Percentiles rank a stretch among this genome's conserved stretches.
These are phyloP conservation scores for Melieria crassipennis DNA, from an alignment of 2,888 invertebrate genomes.

Conservation along the genomic window DNA sequence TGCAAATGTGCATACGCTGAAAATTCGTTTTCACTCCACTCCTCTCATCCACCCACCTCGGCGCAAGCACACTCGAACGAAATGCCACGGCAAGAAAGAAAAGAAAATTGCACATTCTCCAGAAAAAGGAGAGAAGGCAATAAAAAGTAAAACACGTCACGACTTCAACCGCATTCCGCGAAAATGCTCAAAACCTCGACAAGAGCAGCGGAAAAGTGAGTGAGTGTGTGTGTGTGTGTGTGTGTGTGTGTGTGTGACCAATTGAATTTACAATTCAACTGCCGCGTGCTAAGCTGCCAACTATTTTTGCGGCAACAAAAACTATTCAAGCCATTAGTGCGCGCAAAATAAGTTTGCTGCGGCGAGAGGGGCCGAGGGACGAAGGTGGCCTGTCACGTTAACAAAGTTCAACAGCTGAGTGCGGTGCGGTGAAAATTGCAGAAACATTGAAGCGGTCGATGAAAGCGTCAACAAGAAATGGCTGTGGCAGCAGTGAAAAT, in stretches of 20 bases:
- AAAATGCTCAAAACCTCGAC: not conserved
- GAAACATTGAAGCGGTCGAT: too few relatives aligned
- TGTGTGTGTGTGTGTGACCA: constrained; percentile 1
- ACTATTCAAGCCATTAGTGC: constrained; percentile 18
- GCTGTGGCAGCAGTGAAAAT: too few relatives aligned
- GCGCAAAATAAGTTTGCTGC: not conserved
- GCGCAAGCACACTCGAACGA: too few relatives aligned
- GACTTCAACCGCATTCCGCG: constrained; percentile 39
- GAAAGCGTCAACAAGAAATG: too few relatives aligned
- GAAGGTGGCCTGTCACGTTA: not conserved
- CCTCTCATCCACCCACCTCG: too few relatives aligned
- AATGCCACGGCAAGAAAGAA: not conserved
- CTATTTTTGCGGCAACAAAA: not conserved
- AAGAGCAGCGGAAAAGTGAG: too few relatives aligned
- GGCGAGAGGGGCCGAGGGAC: not conserved
- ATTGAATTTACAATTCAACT: constrained; percentile 6
- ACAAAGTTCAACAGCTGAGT: not conserved
- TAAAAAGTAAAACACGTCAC: constrained; percentile 38
- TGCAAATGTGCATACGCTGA: too few relatives aligned
- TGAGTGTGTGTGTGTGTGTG: not conserved
- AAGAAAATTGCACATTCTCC: not conserved
- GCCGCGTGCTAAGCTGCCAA: not conserved
- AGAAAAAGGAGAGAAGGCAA: constrained; percentile 30
- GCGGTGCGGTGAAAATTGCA: too few relatives aligned
- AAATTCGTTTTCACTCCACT: too few relatives aligned